These are phyloP conservation scores for Nezara viridula DNA, from an alignment of 2,888 invertebrate genomes.

Conservation along the genomic window DNA sequence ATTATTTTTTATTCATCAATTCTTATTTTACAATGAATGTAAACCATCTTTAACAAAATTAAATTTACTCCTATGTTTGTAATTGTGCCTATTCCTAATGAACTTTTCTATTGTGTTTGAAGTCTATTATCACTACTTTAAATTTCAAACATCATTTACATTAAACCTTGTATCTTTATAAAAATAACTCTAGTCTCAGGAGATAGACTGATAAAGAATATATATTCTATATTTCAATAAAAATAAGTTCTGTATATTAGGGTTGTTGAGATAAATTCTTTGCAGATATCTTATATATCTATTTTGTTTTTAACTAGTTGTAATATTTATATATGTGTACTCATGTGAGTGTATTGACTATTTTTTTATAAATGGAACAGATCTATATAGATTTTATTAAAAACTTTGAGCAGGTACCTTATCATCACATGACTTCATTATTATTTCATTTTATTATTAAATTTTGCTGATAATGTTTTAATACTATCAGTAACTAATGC, in stretches of 20 bases:
- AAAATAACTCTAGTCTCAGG: conserved; percentile 8
- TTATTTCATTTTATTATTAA: not conserved
- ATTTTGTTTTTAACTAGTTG: not conserved
- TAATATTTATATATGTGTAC: not conserved
- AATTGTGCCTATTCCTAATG: too few species aligned
- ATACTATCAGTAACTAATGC: not conserved
- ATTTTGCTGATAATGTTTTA: not conserved
- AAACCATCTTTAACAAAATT: too few species aligned
- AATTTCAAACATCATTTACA: too few species aligned
- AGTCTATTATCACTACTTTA: too few species aligned
- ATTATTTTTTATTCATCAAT: too few species aligned
- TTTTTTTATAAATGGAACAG: not conserved
- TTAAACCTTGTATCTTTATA: not conserved
- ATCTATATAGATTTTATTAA: not conserved
- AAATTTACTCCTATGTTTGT: too few species aligned
- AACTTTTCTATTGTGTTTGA: too few species aligned
- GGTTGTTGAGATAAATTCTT: not conserved
- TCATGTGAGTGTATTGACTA: not conserved
- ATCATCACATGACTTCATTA: not conserved
- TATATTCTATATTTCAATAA: not conserved
- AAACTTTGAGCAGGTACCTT: not conserved
- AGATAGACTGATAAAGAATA: conserved; percentile 9
- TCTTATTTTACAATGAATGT: too few species aligned
- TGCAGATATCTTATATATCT: not conserved
- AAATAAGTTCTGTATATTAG: not conserved